Evolutionary conservation across 2,888 invertebrate genomes (phyloP).

Genomic region (Drosophila pullipes): DNA sequence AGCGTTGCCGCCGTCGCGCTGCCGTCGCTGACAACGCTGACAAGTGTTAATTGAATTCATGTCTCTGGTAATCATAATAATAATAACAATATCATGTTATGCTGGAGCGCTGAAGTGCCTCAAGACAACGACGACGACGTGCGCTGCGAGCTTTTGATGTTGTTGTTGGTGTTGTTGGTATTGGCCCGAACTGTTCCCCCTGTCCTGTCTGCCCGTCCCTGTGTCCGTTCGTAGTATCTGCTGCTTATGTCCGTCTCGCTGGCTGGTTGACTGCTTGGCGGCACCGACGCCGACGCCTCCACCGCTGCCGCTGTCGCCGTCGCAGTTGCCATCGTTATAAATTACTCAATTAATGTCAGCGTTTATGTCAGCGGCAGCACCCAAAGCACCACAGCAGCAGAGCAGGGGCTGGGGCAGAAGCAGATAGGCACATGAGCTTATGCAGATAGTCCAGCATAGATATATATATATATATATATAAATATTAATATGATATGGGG

Average conservation of each 20-base stretch:
- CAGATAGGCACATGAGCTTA: conserved; percentile 71
- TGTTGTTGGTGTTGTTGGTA: conserved; percentile 67
- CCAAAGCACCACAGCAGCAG: conserved; percentile 54
- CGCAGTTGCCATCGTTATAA: conserved; percentile 79
- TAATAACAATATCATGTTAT: conserved; percentile 82
- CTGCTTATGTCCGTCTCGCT: conserved; percentile 41
- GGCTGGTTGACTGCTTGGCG: conserved; percentile 48
- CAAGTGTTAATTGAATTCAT: conserved; percentile 85
- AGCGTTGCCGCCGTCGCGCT: conserved; percentile 46
- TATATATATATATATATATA: neutral
- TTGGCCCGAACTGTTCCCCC: conserved; percentile 20
- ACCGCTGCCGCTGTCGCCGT: conserved; percentile 22
- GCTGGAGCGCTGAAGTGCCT: conserved; percentile 67
- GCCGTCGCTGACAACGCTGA: conserved; percentile 77
- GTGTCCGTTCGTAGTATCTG: conserved; percentile 36
- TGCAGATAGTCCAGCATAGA: conserved; percentile 73
- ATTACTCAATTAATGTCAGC: conserved; percentile 85
- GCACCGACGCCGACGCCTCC: conserved; percentile 26
- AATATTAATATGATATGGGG: conserved; percentile 68
- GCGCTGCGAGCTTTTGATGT: conserved; percentile 79
- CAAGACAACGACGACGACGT: conserved; percentile 58
- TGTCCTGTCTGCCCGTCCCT: conserved; percentile 33
- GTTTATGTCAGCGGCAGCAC: conserved; percentile 79
- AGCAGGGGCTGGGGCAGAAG: conserved; percentile 7
- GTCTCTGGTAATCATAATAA: conserved; percentile 85